phyloP scores from a whole-genome alignment of 2,797 vertebrate genomes.

The Nannoperca australis region DNA sequence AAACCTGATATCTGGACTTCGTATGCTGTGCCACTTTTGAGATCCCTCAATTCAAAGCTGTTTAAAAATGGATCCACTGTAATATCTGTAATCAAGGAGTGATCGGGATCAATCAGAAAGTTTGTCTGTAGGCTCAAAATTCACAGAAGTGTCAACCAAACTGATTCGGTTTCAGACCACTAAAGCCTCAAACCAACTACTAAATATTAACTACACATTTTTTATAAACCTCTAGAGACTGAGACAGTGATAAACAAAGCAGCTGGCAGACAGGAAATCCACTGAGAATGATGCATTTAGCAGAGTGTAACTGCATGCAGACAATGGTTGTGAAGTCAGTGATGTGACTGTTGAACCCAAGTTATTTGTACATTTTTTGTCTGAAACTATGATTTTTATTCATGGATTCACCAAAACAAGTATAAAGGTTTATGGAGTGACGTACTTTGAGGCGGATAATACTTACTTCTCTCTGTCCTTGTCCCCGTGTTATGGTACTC shows the following conservation, averaged over 20 bases:
- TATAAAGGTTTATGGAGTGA: background rate
- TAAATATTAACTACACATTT: no score
- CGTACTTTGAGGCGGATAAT: background rate
- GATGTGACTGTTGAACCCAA: background rate
- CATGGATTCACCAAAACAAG: background rate
- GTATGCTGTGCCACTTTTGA: constrained; percentile 80
- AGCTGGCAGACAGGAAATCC: background rate
- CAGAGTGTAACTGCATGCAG: background rate
- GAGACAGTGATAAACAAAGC: constrained; percentile 5
- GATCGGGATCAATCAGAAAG: background rate
- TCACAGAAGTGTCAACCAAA: background rate
- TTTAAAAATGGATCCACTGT: constrained; percentile 71
- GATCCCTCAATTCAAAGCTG: constrained; percentile 68
- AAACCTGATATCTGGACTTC: constrained; percentile 85
- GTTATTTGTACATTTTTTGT: background rate
- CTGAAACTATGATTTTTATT: background rate
- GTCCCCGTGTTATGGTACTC: constrained; percentile 37
- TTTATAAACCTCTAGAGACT: background rate
- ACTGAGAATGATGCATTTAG: background rate
- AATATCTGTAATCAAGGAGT: constrained; percentile 76
- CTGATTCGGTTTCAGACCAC: background rate
- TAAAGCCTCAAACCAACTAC: background rate
- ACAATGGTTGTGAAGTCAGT: background rate
- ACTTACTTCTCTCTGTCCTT: constrained; percentile 62
- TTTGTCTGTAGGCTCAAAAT: background rate